Conservation (phyloP, 2,888 invertebrate genomes). For the Drosophila paranaensis region DNA sequence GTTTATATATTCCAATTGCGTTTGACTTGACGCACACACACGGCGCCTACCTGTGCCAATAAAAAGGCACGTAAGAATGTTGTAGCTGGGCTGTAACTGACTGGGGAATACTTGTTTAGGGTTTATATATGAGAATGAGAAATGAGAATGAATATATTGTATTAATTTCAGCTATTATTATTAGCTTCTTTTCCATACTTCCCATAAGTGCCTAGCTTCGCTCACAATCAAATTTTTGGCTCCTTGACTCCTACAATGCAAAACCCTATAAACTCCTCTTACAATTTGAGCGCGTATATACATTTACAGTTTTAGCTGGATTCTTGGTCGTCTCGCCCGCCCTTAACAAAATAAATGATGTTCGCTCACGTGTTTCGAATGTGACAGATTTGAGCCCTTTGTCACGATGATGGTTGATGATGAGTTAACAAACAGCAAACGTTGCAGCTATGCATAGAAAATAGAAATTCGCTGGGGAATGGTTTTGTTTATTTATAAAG, state of each 20-base stretch:
- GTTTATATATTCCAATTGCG: conserved; percentile 72
- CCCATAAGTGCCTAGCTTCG: neutral
- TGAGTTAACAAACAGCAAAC: conserved; percentile 76
- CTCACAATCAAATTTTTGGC: no score
- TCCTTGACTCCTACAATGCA: no score
- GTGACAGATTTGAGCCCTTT: conserved; percentile 81
- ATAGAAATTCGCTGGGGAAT: conserved; percentile 14
- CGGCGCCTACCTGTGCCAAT: conserved; percentile 29
- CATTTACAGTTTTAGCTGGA: conserved; percentile 54
- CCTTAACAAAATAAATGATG: conserved; percentile 71
- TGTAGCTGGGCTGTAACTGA: neutral
- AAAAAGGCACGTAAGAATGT: conserved; percentile 53
- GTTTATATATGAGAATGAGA: neutral
- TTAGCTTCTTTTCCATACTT: neutral
- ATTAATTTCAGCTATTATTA: no score
- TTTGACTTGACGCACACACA: conserved; percentile 39
- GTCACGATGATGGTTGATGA: conserved; percentile 77
- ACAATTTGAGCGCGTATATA: neutral
- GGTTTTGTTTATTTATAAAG: conserved; percentile 20
- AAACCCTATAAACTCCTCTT: neutral
- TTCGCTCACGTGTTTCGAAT: conserved; percentile 75
- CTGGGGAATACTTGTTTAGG: neutral
- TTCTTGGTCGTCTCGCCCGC: neutral
- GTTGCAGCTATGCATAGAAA: conserved; percentile 44
- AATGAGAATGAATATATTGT: no score